Evolutionary conservation across 2,888 invertebrate species (phyloP), one percentile per base, ranked within the genome.

Genomic region (Myathropa florea): DNA sequence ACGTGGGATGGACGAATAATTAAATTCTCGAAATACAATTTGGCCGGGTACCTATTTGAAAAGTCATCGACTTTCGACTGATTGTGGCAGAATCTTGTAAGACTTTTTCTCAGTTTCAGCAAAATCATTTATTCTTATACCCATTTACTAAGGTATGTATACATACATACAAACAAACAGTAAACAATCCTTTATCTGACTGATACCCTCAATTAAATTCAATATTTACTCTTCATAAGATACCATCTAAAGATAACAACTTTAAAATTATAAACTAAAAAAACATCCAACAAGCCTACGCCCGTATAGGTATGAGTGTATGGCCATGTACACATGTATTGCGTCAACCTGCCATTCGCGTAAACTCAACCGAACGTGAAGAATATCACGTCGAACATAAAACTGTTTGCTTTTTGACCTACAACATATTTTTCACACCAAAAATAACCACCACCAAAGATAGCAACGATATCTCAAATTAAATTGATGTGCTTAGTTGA

Each of bases 331-430:
- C 3, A 39, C 4, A n/a, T 14, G 3, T 4, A 59, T 46, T 60
- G 67, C 67, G 71, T 61, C 53, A 76, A 67, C 72, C 61, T 65
- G 59, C 57, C 46, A 72, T 65, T 73, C 70, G 68, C 64, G 70
- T 79, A 61, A 33, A 23, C 28, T 21, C 21, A 64, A 59, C 59
- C 24, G 21, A 18, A 70, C 73, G 79, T 83, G 79, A 75, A 65
- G 36, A 46, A 70, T 79, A 83, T 73, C 79, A 83, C 83, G 70
- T 83, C 83, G 64, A 26, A 70, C 64, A 75, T 3, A 24, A 23
- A 46, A 23, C 59, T 72, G 59, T 63, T 72, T 78, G 39, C 57
- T 53, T 73, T 65, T 30, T 21, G 39, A 68, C 18, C 28, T 33
- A 9, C 71, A 72, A 39, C 23, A 59, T 64, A 75, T 14, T 24